These are phyloP conservation scores for Peromyscus californicus DNA, from an alignment of 2,113 vertebrate species.

Conservation along the genomic window DNA sequence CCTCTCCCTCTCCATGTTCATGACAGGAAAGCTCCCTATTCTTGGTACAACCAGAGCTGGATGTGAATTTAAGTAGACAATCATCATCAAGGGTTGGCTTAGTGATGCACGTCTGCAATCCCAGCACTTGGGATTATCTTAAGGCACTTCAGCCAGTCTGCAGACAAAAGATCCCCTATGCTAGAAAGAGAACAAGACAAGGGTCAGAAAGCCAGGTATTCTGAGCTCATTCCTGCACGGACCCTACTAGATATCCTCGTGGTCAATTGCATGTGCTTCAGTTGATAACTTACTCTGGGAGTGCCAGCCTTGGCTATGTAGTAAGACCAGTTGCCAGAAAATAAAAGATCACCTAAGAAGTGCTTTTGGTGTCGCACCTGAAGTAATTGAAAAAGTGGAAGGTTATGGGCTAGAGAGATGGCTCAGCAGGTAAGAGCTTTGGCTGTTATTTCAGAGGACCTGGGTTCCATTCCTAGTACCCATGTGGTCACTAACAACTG, in stretches of 20 bases:
- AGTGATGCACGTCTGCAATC: background rate
- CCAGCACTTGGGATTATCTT: background rate
- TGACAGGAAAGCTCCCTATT: background rate
- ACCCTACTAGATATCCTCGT: background rate
- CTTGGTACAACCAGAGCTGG: background rate
- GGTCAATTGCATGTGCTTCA: background rate
- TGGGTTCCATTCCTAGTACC: background rate
- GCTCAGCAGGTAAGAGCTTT: background rate
- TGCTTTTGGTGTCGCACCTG: slow-evolving; percentile 34
- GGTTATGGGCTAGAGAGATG: background rate
- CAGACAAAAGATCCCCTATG: background rate
- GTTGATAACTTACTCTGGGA: background rate
- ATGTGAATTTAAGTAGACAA: slow-evolving; percentile 66
- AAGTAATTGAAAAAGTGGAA: slow-evolving; percentile 46
- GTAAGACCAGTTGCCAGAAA: background rate
- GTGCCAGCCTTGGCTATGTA: background rate
- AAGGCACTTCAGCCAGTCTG: background rate
- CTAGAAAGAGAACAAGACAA: background rate
- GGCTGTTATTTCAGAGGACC: background rate
- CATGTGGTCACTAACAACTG: background rate
- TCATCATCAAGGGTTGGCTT: background rate
- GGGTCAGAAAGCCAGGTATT: background rate
- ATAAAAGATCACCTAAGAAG: slow-evolving; percentile 33
- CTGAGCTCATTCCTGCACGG: too few species aligned
- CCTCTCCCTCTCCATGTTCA: slow-evolving; percentile 20